These are phyloP conservation scores for Epizoanthus stellaris DNA, from an alignment of 92 coral and sea anemone species.

Conservation along the genomic window DNA sequence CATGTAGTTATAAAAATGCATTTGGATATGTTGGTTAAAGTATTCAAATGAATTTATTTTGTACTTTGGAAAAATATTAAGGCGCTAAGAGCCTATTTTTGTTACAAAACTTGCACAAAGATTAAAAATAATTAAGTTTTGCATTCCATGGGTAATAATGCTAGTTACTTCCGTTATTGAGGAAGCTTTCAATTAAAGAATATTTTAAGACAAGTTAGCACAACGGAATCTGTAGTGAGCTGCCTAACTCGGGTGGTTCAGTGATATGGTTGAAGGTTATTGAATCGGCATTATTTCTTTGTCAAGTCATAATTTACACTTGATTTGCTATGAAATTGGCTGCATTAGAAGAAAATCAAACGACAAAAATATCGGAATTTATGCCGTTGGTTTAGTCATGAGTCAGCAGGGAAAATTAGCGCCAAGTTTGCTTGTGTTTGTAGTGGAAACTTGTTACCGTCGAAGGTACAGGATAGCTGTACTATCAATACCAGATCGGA, in stretches of 20 bases:
- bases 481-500: background rate
- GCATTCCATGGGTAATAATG: constrained; percentile 16
- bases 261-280: background rate
- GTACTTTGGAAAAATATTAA: constrained; percentile 17
- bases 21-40: constrained; percentile 39
- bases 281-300: background rate
- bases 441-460: background rate
- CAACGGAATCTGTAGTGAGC: background rate
- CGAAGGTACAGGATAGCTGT: background rate
- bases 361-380: background rate
- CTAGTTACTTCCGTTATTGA: constrained; percentile 12
- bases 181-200: constrained; percentile 23
- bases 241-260: background rate
- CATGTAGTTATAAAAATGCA: constrained; percentile 16
- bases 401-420: no score
- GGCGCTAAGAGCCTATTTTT: constrained; percentile 45
- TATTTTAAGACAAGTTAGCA: constrained; percentile 4
- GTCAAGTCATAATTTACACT: background rate
- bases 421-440: no score
- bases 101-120: constrained; percentile 30
- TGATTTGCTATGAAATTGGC: background rate
- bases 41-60: constrained; percentile 46
- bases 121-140: constrained; percentile 25
- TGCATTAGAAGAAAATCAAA: background rate
- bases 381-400: no score